Evolutionary conservation across 2,797 vertebrate species (phyloP).

Genomic region (Platalea minor): DNA sequence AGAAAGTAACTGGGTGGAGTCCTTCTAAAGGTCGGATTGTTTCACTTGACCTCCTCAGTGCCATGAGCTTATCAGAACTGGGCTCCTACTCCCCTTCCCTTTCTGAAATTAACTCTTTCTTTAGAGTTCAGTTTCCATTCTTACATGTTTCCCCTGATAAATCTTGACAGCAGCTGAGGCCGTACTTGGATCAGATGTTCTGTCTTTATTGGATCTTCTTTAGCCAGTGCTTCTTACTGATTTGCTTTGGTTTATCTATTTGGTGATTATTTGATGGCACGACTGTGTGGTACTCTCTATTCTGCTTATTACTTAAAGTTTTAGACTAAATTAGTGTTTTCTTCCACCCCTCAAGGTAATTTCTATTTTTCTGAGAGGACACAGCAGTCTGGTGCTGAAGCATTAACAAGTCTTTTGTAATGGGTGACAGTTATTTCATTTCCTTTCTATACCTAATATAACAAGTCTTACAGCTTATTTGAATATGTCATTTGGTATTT

Average conservation of each 20-base stretch:
- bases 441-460: background rate
- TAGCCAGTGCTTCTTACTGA: background rate
- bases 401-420: background rate
- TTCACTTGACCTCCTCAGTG: background rate
- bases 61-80: background rate
- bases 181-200: background rate
- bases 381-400: background rate
- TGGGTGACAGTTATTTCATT: background rate
- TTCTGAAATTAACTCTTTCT: background rate
- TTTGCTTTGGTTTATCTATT: background rate
- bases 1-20: background rate
- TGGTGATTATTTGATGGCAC: background rate
- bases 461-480: constrained; percentile 16
- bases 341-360: background rate
- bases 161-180: background rate
- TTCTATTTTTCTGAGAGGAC: background rate
- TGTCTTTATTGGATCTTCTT: background rate
- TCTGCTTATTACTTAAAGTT: background rate
- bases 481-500: constrained; percentile 6
- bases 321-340: background rate
- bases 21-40: background rate
- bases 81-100: background rate
- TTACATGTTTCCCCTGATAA: background rate
- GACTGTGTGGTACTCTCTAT: background rate
- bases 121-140: background rate